Percentiles rank a stretch among this genome's conserved stretches.
phyloP scores from a whole-genome alignment of 2,113 vertebrate species.

The Pteruthius melanotis region DNA sequence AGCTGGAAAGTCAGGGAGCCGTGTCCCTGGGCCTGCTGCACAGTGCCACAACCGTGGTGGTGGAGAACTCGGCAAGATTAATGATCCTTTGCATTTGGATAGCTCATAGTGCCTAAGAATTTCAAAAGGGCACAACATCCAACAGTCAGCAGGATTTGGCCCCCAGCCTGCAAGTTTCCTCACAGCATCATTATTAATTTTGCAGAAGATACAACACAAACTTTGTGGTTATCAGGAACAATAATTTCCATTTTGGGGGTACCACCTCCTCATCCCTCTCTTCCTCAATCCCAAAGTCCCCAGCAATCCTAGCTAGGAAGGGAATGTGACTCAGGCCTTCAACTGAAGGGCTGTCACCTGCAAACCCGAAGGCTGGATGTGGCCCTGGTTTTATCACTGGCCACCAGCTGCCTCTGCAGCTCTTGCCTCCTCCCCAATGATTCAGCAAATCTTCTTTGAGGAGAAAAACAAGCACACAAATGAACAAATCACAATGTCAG shows the following conservation, averaged over 20 bases:
- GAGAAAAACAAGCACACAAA: constrained; percentile 54
- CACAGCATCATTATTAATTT: not conserved
- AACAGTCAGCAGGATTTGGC: not conserved
- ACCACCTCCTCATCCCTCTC: not conserved
- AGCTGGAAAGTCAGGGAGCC: not conserved
- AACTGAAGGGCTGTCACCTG: not conserved
- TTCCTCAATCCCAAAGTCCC: constrained; percentile 24
- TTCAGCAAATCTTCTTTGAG: constrained; percentile 73
- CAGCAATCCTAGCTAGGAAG: constrained; percentile 60
- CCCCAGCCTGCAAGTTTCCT: not conserved
- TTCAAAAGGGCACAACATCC: not conserved
- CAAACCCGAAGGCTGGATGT: constrained; percentile 31
- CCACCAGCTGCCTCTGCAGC: constrained; percentile 60
- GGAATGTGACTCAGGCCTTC: constrained; percentile 38
- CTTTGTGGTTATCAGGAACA: not conserved
- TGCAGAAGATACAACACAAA: not conserved
- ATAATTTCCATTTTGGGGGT: not conserved
- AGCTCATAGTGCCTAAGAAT: not conserved
- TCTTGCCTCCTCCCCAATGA: constrained; percentile 67
- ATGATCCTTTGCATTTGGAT: not conserved
- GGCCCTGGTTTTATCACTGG: constrained; percentile 62
- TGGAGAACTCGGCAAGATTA: not conserved
- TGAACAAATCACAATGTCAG: constrained; percentile 80
- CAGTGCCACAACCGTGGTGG: not conserved
- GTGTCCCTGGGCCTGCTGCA: not conserved